These are phyloP conservation scores for Tribolium castaneum DNA, from an alignment of 1,140 invertebrate genomes.

Conservation along the genomic window DNA sequence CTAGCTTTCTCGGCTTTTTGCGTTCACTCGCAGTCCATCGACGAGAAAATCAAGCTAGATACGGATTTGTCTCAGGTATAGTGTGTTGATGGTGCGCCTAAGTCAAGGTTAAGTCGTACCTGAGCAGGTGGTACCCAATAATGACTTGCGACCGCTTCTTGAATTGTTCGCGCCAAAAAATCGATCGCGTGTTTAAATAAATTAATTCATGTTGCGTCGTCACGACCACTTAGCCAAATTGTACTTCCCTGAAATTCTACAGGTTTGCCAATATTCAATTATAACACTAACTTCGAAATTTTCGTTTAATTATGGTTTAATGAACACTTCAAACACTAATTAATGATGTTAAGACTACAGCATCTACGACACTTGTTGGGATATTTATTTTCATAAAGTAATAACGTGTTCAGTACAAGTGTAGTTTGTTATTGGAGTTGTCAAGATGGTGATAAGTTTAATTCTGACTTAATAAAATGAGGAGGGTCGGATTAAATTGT, in stretches of 20 bases:
- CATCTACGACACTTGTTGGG: no score
- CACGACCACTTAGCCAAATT: no score
- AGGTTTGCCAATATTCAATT: no score
- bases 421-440: no score
- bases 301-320: no score
- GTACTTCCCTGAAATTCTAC: no score
- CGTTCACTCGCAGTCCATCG: slow-evolving; percentile 36
- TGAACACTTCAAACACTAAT: no score
- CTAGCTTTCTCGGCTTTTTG: neutral
- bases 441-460: neutral
- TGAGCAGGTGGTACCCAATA: neutral
- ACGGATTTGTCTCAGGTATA: slow-evolving; percentile 66
- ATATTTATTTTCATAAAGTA: neutral
- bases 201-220: no score
- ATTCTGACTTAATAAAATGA: neutral
- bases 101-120: slow-evolving; percentile 38
- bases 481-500: neutral
- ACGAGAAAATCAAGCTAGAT: slow-evolving; percentile 64
- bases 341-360: no score
- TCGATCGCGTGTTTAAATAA: no score
- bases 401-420: neutral
- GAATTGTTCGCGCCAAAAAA: no score
- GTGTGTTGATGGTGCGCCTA: slow-evolving; percentile 34
- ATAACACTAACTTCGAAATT: no score
- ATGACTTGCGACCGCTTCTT: neutral